phyloP scores from a whole-genome alignment of 2,888 invertebrate species.

The Cephonodes hylas region DNA sequence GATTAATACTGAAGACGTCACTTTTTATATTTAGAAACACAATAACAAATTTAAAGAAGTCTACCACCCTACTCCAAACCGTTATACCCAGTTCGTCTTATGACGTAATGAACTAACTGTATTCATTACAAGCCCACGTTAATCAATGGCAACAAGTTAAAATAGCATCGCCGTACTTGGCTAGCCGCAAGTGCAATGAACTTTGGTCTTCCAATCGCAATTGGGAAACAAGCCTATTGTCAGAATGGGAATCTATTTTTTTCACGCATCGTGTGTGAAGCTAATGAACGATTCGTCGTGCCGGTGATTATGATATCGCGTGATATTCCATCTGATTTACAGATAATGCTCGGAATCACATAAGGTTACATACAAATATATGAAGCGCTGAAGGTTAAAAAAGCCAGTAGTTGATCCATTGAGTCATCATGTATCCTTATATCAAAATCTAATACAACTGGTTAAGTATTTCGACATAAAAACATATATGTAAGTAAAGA shows the following conservation, averaged over 20 bases:
- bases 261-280: background rate
- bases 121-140: slow-evolving; percentile 7
- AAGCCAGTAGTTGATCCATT: no score
- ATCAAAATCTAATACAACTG: no score
- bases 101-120: slow-evolving; percentile 4
- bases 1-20: no score
- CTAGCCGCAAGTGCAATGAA: slow-evolving; percentile 10
- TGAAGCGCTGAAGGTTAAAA: no score
- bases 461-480: no score
- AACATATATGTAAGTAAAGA: no score
- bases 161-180: slow-evolving; percentile 1
- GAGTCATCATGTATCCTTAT: no score
- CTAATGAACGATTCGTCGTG: background rate
- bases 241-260: background rate
- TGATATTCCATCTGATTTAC: no score
- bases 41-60: background rate
- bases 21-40: no score
- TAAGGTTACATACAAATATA: no score
- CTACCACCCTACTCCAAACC: background rate
- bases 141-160: slow-evolving; percentile 2
- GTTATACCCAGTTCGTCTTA: background rate
- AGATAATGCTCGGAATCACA: no score
- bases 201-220: slow-evolving; percentile 12
- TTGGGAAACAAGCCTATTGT: slow-evolving; percentile 2
- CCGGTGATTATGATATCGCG: no score